Percentiles rank a stretch among this genome's conserved stretches.
phyloP scores from a whole-genome alignment of 2,797 vertebrate species.

The Sebastes hopkinsi region DNA sequence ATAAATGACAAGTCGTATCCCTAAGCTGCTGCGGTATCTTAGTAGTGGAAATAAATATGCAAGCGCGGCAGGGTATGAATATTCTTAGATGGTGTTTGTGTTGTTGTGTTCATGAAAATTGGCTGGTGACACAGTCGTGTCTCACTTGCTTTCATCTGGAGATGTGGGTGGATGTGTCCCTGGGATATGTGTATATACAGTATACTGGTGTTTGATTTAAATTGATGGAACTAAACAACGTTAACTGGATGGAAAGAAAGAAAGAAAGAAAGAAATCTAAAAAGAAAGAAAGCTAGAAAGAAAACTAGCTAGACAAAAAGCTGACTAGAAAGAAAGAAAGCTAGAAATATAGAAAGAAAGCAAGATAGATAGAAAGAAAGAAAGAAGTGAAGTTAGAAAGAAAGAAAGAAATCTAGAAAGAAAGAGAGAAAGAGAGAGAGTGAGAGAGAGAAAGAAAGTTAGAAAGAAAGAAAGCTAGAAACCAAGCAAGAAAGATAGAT shows the following conservation, averaged over 20 bases:
- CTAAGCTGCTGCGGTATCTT: constrained; percentile 5
- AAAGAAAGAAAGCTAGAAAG: no score
- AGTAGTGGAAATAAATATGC: constrained; percentile 10
- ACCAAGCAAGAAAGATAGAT: neutral
- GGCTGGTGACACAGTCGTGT: constrained; percentile 22
- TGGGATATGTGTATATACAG: constrained; percentile 21
- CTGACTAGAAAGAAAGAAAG: no score
- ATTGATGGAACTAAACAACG: neutral
- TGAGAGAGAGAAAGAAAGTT: no score
- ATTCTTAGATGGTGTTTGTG: constrained; percentile 26
- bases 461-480: neutral
- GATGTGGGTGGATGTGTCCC: constrained; percentile 21
- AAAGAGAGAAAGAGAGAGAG: no score
- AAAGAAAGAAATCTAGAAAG: no score
- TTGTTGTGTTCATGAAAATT: constrained; percentile 20
- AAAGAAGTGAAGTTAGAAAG: no score
- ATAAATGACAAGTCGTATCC: constrained; percentile 36
- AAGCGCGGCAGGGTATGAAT: neutral
- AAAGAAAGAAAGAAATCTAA: no score
- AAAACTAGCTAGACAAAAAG: no score
- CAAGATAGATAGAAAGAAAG: no score
- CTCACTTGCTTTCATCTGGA: constrained; percentile 31
- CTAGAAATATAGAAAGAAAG: no score
- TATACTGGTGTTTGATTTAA: constrained; percentile 1
- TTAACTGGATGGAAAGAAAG: neutral